Percentiles rank a stretch among this genome's conserved stretches.
These are phyloP conservation scores for Eulemur rufifrons DNA, from an alignment of 2,113 vertebrate genomes.

Conservation along the genomic window DNA sequence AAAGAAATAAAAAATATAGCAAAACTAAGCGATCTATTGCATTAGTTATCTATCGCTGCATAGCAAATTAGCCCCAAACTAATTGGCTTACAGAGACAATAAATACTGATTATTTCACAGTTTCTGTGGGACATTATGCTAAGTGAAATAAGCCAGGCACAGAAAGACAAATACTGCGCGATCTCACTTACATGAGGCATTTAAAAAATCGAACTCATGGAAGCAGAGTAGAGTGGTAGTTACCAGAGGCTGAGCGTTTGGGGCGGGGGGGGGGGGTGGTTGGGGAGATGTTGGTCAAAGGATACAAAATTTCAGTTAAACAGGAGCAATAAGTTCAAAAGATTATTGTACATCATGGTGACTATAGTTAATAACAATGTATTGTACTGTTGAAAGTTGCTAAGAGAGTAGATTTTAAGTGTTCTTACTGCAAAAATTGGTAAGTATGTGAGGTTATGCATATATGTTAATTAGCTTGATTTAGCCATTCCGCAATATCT, in stretches of 20 bases:
- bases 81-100: not conserved
- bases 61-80: not conserved
- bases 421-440: not conserved
- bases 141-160: not conserved
- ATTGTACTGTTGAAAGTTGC: not conserved
- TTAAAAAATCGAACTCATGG: not conserved
- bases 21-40: not conserved
- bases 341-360: not conserved
- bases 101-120: not conserved
- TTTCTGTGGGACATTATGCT: not conserved
- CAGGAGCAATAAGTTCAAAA: not conserved
- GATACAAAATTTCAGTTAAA: not conserved
- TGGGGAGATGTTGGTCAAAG: not conserved
- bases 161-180: not conserved
- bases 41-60: not conserved
- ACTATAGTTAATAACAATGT: not conserved
- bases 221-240: not conserved
- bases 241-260: not conserved
- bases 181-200: not conserved
- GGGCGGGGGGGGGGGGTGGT: not conserved
- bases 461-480: not conserved
- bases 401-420: not conserved
- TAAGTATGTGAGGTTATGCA: not conserved
- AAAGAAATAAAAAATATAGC: not conserved
- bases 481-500: not conserved